These are phyloP conservation scores for Chiloscyllium punctatum DNA, from an alignment of 2,797 vertebrate genomes.

Conservation along the genomic window DNA sequence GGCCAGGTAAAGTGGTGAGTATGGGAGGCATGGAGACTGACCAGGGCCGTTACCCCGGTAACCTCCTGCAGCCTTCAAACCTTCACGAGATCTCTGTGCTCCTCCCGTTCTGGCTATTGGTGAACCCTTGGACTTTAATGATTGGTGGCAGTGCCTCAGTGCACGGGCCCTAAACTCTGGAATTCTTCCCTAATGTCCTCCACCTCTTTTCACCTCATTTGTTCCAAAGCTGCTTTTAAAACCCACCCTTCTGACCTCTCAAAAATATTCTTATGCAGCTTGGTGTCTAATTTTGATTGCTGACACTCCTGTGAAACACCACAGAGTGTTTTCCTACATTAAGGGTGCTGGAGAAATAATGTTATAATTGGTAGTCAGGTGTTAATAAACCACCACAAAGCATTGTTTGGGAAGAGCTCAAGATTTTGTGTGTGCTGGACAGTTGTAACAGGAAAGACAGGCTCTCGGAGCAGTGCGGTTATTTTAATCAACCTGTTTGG, in stretches of 20 bases:
- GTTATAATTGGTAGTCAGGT: not conserved
- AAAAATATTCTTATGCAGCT: not conserved
- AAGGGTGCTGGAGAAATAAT: not conserved
- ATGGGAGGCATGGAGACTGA: not conserved
- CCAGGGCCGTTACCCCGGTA: not conserved
- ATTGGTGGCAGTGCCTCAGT: not conserved
- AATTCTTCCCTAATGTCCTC: not conserved
- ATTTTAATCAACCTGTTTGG: too few relatives aligned
- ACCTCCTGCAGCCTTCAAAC: not conserved
- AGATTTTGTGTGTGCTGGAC: not conserved
- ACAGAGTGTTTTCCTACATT: not conserved
- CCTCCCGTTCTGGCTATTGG: not conserved
- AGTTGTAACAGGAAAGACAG: not conserved
- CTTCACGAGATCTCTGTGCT: not conserved
- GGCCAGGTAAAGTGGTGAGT: conserved; percentile 78
- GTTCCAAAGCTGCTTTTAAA: not conserved
- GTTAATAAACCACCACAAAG: not conserved
- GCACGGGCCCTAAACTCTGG: not conserved
- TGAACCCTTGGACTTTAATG: not conserved
- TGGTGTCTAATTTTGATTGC: not conserved
- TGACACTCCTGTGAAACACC: not conserved
- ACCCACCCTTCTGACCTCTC: not conserved
- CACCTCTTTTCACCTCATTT: not conserved
- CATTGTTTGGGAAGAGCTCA: not conserved
- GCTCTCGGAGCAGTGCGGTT: not conserved